Evolutionary conservation across 1,140 invertebrate species (phyloP), one percentile per base, ranked within the genome.

Genomic region (Apis laboriosa): DNA sequence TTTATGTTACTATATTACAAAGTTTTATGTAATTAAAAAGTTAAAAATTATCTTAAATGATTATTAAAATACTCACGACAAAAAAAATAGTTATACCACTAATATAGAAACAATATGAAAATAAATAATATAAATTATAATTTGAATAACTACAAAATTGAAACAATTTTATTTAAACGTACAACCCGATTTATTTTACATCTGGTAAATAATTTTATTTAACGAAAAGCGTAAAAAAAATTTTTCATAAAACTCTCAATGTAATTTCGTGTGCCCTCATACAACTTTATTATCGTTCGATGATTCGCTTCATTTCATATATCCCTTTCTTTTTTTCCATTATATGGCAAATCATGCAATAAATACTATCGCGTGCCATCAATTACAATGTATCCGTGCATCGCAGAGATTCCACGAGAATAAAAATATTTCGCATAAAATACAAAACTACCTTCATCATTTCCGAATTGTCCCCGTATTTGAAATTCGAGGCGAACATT

Each of bases 351-450:
- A 49, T 24, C n/a, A n/a, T 64, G n/a, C 60, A 58, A 19, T 63
- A 64, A 64, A 76, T 64, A 64, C 43, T 11, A 49, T 64, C 61
- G 61, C n/a, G n/a, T 51, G 49, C 49, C 61, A 76, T 76, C n/a
- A 53, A 64, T 64, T 63, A 76, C 74, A 76, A 76, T 64, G 64
- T 64, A 17, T 49, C 49, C 49, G 11, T 61, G 43, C 24, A 76
- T 28, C 74, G 21, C 74, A 53, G 56, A 24, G 64, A 76, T 76
- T 76, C 49, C 49, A 64, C 61, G 49, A 24, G 7, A 61, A 53
- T 49, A 53, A 53, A 63, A 51, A 76, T 64, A 76, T 63, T 63
- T 77, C 64, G n/a, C 34, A 56, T 77, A 68, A 77, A 67, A 68
- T 24, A 56, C 51, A 64, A 12, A 77, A 28, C 49, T 51, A n/a